These are phyloP conservation scores for Irena cyanogastra DNA, from an alignment of 2,113 vertebrate genomes.

Conservation along the genomic window DNA sequence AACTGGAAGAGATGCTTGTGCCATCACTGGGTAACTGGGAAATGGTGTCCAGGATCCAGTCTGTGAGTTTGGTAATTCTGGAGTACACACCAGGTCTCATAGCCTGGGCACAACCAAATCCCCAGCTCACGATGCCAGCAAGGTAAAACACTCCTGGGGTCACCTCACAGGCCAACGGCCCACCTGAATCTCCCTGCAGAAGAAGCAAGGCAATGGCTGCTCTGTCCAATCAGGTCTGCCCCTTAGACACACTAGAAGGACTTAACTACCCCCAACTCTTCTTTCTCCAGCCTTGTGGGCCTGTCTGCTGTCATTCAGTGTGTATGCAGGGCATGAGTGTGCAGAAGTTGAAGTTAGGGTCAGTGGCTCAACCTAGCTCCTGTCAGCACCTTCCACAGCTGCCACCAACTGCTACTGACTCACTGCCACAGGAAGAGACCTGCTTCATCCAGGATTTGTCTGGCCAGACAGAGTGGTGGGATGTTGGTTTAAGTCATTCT, in stretches of 20 bases:
- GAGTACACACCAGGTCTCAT: conserved; percentile 87
- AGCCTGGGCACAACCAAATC: conserved; percentile 86
- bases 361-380: neutral
- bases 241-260: neutral
- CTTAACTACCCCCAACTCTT: neutral
- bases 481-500: neutral
- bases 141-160: conserved; percentile 86
- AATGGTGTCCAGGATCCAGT: conserved; percentile 82
- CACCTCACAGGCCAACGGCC: conserved; percentile 89
- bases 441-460: neutral
- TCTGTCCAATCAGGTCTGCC: neutral
- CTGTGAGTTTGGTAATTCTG: conserved; percentile 79
- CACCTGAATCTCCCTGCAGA: conserved; percentile 91
- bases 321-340: neutral
- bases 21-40: neutral
- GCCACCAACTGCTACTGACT: neutral
- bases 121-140: conserved; percentile 95
- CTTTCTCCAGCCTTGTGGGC: rapidly evolving
- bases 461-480: neutral
- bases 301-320: neutral
- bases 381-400: neutral
- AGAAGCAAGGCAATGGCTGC: neutral
- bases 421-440: neutral
- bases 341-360: neutral
- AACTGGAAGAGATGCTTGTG: neutral